Conservation (phyloP, 2,797 vertebrate species). For the Bradypus variegatus region DNA sequence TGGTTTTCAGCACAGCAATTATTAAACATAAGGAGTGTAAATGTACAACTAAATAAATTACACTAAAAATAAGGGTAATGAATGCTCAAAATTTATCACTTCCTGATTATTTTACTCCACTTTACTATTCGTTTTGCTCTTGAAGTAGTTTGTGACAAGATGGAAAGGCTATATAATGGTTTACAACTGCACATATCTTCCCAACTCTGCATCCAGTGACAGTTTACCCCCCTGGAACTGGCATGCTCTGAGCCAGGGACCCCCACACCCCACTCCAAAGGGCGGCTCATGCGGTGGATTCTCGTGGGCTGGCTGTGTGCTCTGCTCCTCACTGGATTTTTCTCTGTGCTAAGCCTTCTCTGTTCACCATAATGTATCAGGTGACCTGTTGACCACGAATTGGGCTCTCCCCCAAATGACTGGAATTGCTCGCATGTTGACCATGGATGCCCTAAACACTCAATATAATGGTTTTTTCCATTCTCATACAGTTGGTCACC, state of each 20-base stretch:
- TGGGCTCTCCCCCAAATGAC: fast-evolving
- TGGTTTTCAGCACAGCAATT: not conserved
- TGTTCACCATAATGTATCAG: not conserved
- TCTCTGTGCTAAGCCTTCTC: not conserved
- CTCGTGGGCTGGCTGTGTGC: too few relatives aligned
- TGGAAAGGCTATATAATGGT: too few relatives aligned
- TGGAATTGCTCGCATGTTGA: not conserved
- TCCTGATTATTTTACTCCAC: not conserved
- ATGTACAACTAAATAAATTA: not conserved
- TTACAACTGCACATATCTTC: fast-evolving
- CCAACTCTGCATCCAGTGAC: too few relatives aligned
- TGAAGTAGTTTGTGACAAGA: fast-evolving
- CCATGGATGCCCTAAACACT: not conserved
- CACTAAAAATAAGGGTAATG: not conserved
- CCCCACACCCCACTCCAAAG: not conserved
- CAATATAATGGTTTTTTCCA: not conserved
- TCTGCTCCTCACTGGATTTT: not conserved
- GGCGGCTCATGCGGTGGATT: too few relatives aligned
- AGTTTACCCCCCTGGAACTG: not conserved
- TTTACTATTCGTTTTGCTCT: not conserved
- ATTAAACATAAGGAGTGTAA: not conserved
- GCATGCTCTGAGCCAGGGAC: too few relatives aligned
- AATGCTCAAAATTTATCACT: too few relatives aligned
- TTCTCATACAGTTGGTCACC: fast-evolving
- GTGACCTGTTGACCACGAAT: not conserved